Conservation (phyloP, 2,797 vertebrate species). For the Crax fasciolata region DNA sequence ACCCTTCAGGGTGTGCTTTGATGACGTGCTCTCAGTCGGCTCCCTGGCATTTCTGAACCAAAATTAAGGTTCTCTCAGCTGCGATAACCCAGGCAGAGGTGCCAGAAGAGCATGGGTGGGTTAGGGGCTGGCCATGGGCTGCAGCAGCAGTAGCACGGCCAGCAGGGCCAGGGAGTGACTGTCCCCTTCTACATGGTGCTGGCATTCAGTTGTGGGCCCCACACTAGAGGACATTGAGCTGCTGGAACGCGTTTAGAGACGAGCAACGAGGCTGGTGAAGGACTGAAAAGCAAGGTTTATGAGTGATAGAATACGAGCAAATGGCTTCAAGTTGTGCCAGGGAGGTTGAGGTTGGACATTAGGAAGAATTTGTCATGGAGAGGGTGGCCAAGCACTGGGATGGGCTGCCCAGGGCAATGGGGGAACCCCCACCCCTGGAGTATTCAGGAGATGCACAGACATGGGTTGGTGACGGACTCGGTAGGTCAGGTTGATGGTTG, state of each 20-base stretch:
- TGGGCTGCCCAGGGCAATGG: neutral
- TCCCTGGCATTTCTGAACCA: constrained; percentile 29
- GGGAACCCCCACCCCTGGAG: neutral
- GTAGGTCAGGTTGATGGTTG: neutral
- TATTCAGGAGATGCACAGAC: neutral
- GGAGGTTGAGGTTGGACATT: too few species aligned
- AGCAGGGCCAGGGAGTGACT: neutral
- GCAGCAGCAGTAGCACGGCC: neutral
- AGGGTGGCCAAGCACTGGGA: neutral
- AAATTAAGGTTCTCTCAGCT: constrained; percentile 29
- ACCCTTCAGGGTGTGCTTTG: constrained; percentile 29
- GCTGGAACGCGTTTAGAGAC: neutral
- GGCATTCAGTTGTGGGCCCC: neutral
- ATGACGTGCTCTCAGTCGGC: constrained; percentile 23
- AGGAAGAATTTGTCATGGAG: neutral
- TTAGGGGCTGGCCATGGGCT: neutral
- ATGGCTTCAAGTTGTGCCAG: neutral
- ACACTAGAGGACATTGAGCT: neutral
- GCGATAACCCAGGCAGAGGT: neutral
- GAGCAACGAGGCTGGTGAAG: neutral
- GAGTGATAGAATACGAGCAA: neutral
- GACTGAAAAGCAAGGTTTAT: neutral
- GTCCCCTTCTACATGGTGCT: neutral
- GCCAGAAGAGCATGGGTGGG: neutral
- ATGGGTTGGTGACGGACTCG: neutral